Conservation (phyloP, 2,888 invertebrate genomes). For the Drosophila nr. perissopoda region DNA sequence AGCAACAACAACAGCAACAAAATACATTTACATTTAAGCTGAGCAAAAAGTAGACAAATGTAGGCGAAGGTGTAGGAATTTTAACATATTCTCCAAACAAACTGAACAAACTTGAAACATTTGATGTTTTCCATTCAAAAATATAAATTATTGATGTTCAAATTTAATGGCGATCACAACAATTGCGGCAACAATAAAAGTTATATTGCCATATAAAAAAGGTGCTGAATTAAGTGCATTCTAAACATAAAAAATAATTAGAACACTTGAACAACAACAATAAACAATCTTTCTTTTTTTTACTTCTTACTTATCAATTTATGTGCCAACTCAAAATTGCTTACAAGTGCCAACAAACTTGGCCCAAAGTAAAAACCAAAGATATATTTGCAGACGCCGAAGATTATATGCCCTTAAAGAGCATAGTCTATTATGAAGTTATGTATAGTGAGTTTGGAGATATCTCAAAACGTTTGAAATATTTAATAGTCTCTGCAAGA, state of each 20-base stretch:
- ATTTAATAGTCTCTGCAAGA: background rate
- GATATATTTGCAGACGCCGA: background rate
- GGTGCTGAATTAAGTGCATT: conserved; percentile 20
- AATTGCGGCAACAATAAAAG: background rate
- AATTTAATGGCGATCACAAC: background rate
- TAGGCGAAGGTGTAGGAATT: conserved; percentile 28
- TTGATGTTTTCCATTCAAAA: conserved; percentile 11
- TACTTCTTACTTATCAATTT: conserved; percentile 41
- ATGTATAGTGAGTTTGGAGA: background rate
- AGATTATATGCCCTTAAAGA: background rate
- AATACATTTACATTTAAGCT: conserved; percentile 48
- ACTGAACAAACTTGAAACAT: background rate
- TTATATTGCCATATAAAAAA: conserved; percentile 8
- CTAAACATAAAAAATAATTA: conserved; percentile 31
- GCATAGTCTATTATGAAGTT: background rate
- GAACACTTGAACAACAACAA: conserved; percentile 18
- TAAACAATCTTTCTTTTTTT: conserved; percentile 12
- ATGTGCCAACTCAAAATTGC: conserved; percentile 57
- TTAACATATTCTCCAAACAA: conserved; percentile 23
- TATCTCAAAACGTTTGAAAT: rapidly evolving
- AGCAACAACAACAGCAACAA: conserved; percentile 11
- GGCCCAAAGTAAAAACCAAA: conserved; percentile 46
- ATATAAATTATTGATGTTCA: background rate
- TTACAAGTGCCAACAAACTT: conserved; percentile 76
- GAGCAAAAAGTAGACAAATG: conserved; percentile 12